A percentile compares a stretch with the other conserved stretches of the same genome.
Conservation (phyloP, 2,888 invertebrate genomes). For the Atrina japonica region DNA sequence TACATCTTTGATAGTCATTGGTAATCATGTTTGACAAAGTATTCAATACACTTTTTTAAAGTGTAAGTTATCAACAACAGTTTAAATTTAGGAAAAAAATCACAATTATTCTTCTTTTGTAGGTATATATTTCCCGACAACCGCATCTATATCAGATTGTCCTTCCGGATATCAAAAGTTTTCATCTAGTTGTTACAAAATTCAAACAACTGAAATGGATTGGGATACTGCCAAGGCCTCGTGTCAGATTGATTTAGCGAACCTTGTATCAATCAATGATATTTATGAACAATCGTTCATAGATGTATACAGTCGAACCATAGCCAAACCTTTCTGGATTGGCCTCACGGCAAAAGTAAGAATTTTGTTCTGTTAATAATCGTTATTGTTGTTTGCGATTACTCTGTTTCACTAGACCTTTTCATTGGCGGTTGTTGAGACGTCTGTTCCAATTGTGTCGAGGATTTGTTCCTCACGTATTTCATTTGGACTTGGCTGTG, state of each 20-base stretch:
- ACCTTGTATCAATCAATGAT: constrained; percentile 15
- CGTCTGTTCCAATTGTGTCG: too few relatives aligned
- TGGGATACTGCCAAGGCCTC: constrained; percentile 16
- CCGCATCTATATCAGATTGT: background rate
- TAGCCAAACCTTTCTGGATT: constrained; percentile 26
- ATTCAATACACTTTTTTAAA: too few relatives aligned
- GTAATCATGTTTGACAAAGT: too few relatives aligned
- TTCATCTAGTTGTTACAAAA: constrained; percentile 25
- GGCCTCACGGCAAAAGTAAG: constrained; percentile 25
- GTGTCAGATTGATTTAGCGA: constrained; percentile 26
- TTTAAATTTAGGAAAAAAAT: too few relatives aligned
- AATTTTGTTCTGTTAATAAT: too few relatives aligned
- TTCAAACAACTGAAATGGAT: background rate
- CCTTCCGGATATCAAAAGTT: constrained; percentile 19
- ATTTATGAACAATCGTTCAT: constrained; percentile 27
- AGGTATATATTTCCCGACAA: constrained; percentile 19
- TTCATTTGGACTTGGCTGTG: too few relatives aligned
- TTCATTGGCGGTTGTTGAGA: too few relatives aligned
- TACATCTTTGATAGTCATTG: too few relatives aligned
- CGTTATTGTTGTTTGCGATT: too few relatives aligned
- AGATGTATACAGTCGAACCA: constrained; percentile 4
- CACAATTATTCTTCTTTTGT: background rate
- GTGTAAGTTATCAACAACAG: too few relatives aligned
- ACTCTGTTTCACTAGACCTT: too few relatives aligned
- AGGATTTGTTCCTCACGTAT: too few relatives aligned